Evolutionary conservation across 2,888 invertebrate species (phyloP).

Genomic region (Tridacna crocea): DNA sequence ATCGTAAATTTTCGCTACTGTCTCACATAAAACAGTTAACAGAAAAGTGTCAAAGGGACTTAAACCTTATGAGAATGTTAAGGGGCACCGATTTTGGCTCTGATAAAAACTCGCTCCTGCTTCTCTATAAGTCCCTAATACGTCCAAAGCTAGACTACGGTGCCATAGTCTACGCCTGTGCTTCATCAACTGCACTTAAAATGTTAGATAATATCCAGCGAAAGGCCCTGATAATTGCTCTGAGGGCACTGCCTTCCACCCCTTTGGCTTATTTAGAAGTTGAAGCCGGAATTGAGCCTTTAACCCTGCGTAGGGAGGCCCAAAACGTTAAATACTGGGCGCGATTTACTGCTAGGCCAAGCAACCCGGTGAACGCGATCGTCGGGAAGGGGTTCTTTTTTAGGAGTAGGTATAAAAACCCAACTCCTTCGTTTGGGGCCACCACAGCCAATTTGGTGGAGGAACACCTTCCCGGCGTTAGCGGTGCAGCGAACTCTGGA

Average conservation of each 20-base stretch:
- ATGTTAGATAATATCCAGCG: constrained; percentile 6
- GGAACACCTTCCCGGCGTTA: not conserved
- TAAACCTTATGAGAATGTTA: constrained; percentile 30
- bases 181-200: not conserved
- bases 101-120: constrained; percentile 9
- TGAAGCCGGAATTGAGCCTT: not conserved
- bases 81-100: constrained; percentile 22
- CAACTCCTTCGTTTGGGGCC: not conserved
- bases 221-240: constrained; percentile 20
- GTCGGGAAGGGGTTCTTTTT: not conserved
- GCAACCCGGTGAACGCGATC: constrained; percentile 7
- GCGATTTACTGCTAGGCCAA: not conserved
- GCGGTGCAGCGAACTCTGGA: not conserved
- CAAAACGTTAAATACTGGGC: constrained; percentile 17
- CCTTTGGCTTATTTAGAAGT: not conserved
- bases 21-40: constrained; percentile 2
- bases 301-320: not conserved
- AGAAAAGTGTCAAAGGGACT: constrained; percentile 9
- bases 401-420: not conserved
- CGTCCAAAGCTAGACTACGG: constrained; percentile 26
- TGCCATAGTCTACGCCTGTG: constrained; percentile 16
- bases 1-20: not conserved
- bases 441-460: not conserved
- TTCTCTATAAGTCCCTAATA: constrained; percentile 28
- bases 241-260: constrained; percentile 9